Percentiles rank a stretch among this genome's conserved stretches.
phyloP scores from a whole-genome alignment of 2,888 invertebrate species.

The Invenusta paracnida region DNA sequence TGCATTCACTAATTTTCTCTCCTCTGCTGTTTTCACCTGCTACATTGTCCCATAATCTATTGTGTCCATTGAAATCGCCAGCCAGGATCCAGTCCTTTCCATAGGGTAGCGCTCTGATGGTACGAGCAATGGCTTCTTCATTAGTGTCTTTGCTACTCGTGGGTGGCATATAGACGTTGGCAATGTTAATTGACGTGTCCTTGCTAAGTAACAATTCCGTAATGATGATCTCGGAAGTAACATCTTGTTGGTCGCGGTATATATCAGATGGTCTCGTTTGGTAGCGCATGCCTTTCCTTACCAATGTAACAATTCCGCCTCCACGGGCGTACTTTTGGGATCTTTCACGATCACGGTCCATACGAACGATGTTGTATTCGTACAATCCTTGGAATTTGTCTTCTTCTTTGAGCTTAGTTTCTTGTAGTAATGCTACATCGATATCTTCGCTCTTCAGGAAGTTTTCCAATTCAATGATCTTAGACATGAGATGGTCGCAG shows the following conservation, averaged over 20 bases:
- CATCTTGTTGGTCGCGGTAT: background rate
- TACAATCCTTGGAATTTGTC: background rate
- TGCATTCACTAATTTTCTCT: background rate
- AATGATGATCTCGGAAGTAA: background rate
- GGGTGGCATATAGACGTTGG: background rate
- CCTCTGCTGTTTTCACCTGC: background rate
- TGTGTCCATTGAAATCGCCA: background rate
- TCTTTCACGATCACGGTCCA: background rate
- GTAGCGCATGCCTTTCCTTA: background rate
- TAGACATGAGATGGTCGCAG: background rate
- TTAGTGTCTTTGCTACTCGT: background rate
- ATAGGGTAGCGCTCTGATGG: background rate
- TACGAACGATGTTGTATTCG: background rate
- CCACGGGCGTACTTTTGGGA: background rate
- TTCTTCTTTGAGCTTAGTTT: slow-evolving; percentile 7
- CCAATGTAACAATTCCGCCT: slow-evolving; percentile 5
- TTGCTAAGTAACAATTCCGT: background rate
- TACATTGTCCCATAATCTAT: background rate
- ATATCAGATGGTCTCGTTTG: background rate
- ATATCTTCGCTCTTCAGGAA: background rate
- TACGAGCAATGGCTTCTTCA: background rate
- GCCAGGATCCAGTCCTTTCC: background rate
- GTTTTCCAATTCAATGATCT: slow-evolving; percentile 9
- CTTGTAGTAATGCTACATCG: background rate
- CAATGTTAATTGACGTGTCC: background rate